A percentile compares a stretch with the other conserved stretches of the same genome.
These are phyloP conservation scores for Drosophila persimilis DNA, from an alignment of 1,140 invertebrate genomes.

Conservation along the genomic window DNA sequence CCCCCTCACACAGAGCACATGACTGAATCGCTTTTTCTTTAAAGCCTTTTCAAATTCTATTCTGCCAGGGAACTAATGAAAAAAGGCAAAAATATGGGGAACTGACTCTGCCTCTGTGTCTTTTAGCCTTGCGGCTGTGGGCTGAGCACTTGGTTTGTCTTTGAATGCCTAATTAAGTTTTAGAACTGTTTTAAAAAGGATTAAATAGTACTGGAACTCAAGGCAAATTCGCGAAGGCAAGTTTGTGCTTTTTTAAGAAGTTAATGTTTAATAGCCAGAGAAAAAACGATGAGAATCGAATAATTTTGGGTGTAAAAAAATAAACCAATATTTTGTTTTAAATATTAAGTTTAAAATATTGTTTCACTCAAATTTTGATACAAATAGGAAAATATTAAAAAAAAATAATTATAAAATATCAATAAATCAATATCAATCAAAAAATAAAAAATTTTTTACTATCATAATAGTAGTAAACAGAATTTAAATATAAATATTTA, in stretches of 20 bases:
- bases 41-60: slow-evolving; percentile 68
- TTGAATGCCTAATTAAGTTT: slow-evolving; percentile 40
- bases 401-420: no score
- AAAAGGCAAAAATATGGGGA: slow-evolving; percentile 36
- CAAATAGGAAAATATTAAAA: no score
- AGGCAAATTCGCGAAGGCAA: background rate
- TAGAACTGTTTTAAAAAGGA: slow-evolving; percentile 20
- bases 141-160: slow-evolving; percentile 30
- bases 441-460: no score
- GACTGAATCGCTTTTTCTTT: slow-evolving; percentile 26
- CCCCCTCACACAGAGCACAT: background rate
- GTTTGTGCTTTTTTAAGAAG: slow-evolving; percentile 5
- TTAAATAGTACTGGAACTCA: slow-evolving; percentile 1
- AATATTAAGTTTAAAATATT: no score
- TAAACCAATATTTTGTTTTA: no score
- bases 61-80: slow-evolving; percentile 57
- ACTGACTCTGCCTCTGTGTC: slow-evolving; percentile 10
- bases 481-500: no score
- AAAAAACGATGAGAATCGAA: background rate
- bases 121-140: slow-evolving; percentile 33
- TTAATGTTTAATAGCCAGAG: background rate
- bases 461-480: no score
- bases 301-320: no score
- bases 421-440: no score
- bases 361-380: no score